Evolutionary conservation across 2,888 invertebrate genomes (phyloP), one percentile per base, ranked within the genome.

Genomic region (Liodrosophila aerea): DNA sequence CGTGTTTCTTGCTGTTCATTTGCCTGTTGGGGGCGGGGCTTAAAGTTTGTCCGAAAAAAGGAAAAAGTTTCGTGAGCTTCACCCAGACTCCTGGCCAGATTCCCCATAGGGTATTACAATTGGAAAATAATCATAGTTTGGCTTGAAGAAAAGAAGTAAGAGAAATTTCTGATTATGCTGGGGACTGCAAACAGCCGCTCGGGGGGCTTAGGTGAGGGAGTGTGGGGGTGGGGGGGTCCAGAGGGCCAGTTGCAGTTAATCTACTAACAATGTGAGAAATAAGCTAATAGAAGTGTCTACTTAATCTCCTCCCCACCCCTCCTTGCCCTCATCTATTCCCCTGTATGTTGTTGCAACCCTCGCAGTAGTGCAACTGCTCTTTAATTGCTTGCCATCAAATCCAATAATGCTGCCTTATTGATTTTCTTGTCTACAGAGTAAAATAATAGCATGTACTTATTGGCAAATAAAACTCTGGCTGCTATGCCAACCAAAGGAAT

Each of bases 91-190:
- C 2, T 0, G 7, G 15, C 2, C 11, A 13, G 16, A 1, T 13
- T 11, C n/a, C 41, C 11, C 43, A 22, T 13, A 11, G 30, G n/a
- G 57, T 22, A 68, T 51, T 37, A 71, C 72, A 75, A 75, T 72
- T 72, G 71, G 75, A 72, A 70, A 73, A 76, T 76, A 76, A 74
- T 72, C 64, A 76, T 76, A 74, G 73, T 72, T 74, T 61, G 64
- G 34, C 31, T 29, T 56, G 64, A 16, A n/a, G 7, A 31, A 43
- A 43, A 5, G 4, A 44, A 44, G n/a, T 13, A 45, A 11, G 18
- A n/a, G 12, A 34, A 63, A 64, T 64, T 58, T 76, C 56, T 74
- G 73, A 74, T 74, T 74, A 76, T 73, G 60, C 62, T 68, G 57
- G 68, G 73, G 76, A 76, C 64, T 62, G 67, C 41, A 62, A 73